Evolutionary conservation across 2,797 vertebrate genomes (phyloP).

Genomic region (Hylomyscus alleni): DNA sequence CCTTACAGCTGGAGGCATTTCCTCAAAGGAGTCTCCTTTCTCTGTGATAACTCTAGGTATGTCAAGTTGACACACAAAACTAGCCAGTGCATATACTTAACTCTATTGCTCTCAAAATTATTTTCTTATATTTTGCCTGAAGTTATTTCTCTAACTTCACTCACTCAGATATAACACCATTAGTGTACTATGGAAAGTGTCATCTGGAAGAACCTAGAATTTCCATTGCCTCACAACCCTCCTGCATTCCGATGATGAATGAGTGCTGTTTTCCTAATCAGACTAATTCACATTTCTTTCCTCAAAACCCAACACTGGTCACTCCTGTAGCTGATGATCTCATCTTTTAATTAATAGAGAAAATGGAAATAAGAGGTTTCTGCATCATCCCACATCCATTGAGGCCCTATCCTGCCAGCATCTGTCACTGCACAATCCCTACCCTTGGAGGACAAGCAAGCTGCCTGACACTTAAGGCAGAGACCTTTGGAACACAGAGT

Average conservation of each 20-base stretch:
- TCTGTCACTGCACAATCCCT: accelerated
- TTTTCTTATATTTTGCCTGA: background rate
- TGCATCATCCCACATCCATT: background rate
- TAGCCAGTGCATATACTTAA: background rate
- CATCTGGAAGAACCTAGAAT: background rate
- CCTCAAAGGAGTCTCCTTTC: background rate
- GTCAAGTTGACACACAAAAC: background rate
- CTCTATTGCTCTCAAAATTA: background rate
- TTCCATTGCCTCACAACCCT: background rate
- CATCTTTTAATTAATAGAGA: constrained; percentile 66
- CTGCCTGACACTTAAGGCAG: background rate
- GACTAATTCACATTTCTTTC: background rate
- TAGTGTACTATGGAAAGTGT: background rate
- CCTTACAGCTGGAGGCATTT: background rate
- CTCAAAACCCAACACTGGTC: constrained; percentile 29
- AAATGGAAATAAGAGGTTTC: constrained; percentile 40
- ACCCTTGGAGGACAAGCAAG: background rate
- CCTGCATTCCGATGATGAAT: background rate
- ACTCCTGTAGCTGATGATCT: constrained; percentile 28
- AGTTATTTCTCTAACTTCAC: background rate
- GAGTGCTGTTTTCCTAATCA: constrained; percentile 23
- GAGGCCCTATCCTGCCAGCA: background rate
- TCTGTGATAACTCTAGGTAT: background rate
- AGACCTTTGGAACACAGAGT: background rate
- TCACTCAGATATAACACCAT: background rate